Conservation (phyloP, 1,140 invertebrate genomes). For the Drosophila prosaltans region DNA sequence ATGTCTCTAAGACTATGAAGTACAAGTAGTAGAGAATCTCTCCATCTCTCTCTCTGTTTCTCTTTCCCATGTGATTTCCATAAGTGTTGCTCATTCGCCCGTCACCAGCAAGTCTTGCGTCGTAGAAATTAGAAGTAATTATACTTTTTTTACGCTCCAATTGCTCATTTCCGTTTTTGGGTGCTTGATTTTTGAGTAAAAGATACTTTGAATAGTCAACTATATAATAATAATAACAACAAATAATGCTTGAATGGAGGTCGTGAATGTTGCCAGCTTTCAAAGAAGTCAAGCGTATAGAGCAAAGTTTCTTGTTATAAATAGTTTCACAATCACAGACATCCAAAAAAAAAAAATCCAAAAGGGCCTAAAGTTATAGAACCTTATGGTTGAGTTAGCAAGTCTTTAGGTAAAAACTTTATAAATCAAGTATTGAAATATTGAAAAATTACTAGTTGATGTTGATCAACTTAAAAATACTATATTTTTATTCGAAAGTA, state of each 20-base stretch:
- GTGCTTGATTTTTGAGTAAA: background rate
- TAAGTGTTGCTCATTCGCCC: slow-evolving; percentile 51
- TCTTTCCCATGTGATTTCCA: slow-evolving; percentile 45
- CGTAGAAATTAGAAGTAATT: slow-evolving; percentile 62
- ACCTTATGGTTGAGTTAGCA: background rate
- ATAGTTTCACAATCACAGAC: slow-evolving; percentile 28
- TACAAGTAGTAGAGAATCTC: background rate
- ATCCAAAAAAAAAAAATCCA: background rate
- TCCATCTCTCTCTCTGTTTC: slow-evolving; percentile 6
- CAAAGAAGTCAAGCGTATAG: slow-evolving; percentile 42
- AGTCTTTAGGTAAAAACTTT: background rate
- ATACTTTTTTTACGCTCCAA: slow-evolving; percentile 72
- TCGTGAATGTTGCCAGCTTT: slow-evolving; percentile 4
- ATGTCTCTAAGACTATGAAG: slow-evolving; percentile 9
- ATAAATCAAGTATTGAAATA: background rate
- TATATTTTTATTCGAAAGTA: too few species aligned
- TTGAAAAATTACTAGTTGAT: too few species aligned
- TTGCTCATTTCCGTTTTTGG: slow-evolving; percentile 72
- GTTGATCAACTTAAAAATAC: too few species aligned
- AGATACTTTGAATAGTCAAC: slow-evolving; percentile 2
- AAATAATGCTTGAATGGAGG: slow-evolving; percentile 28
- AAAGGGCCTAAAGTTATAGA: background rate
- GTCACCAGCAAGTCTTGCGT: slow-evolving; percentile 36
- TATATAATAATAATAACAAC: slow-evolving; percentile 24
- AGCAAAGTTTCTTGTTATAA: slow-evolving; percentile 27